Conservation (phyloP, 2,797 vertebrate genomes). For the Peromyscus eremicus region DNA sequence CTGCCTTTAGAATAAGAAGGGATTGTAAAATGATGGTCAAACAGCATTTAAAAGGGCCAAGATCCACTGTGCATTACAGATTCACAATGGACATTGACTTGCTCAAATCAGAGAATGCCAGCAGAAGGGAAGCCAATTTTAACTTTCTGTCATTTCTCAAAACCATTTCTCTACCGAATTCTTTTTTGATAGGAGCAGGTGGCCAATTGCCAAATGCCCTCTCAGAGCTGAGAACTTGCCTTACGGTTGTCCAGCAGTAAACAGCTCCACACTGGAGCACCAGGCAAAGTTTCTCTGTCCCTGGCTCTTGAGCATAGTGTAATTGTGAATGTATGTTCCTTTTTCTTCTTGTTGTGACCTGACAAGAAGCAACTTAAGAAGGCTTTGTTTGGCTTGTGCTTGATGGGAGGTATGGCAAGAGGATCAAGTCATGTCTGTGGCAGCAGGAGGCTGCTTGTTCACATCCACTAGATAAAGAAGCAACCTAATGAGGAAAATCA, state of each 20-base stretch:
- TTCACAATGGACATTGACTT: not conserved
- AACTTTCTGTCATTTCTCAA: conserved; percentile 21
- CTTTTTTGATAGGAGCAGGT: not conserved
- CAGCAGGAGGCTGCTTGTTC: not conserved
- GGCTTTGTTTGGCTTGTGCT: not conserved
- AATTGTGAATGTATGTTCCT: not conserved
- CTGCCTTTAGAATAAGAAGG: not conserved
- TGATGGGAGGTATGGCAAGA: not conserved
- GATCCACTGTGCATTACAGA: not conserved
- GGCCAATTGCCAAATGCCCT: not conserved
- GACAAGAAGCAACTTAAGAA: not conserved
- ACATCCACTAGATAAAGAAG: not conserved
- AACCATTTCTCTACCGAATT: not conserved
- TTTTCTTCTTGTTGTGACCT: not conserved
- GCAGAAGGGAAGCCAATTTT: conserved; percentile 30
- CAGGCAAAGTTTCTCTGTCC: not conserved
- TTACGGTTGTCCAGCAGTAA: not conserved
- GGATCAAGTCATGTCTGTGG: not conserved
- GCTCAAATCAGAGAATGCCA: not conserved
- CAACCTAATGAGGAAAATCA: not conserved
- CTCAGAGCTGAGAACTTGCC: not conserved
- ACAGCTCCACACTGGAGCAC: not conserved
- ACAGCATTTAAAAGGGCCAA: conserved; percentile 37
- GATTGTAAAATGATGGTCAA: not conserved
- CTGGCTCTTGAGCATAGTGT: not conserved